Conservation (phyloP, 1,140 invertebrate genomes). For the Grapholita molesta region DNA sequence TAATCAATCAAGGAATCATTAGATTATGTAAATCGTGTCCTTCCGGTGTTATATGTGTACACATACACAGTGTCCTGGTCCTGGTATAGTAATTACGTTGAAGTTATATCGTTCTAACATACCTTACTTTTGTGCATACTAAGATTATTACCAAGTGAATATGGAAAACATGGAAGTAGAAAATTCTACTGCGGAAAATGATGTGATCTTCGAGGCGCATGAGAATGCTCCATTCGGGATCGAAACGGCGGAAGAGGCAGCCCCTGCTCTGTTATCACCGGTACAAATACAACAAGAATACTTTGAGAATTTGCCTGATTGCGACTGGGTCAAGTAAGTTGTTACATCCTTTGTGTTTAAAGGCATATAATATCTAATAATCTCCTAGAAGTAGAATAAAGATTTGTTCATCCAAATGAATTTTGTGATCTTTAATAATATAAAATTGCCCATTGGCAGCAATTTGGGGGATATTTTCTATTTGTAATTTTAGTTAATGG, state of each 20-base stretch:
- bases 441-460: too few relatives aligned
- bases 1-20: not conserved
- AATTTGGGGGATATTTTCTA: too few relatives aligned
- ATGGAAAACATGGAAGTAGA: conserved; percentile 1
- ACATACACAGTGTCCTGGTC: too few relatives aligned
- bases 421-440: too few relatives aligned
- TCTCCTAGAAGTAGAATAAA: too few relatives aligned
- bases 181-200: not conserved
- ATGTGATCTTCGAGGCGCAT: not conserved
- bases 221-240: conserved; percentile 5
- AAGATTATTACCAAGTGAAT: not conserved
- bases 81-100: not conserved
- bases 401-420: too few relatives aligned
- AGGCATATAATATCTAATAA: too few relatives aligned
- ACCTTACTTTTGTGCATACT: not conserved
- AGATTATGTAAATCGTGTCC: not conserved
- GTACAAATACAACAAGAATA: conserved; percentile 69
- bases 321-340: conserved; percentile 68
- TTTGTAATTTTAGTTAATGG: too few relatives aligned
- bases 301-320: conserved; percentile 64
- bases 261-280: conserved; percentile 26
- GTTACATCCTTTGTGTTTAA: not conserved
- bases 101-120: not conserved
- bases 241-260: not conserved
- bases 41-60: too few relatives aligned